Percentiles rank a stretch among this genome's conserved stretches.
phyloP scores from a whole-genome alignment of 1,140 invertebrate species.

The Drosophila repletoides region DNA sequence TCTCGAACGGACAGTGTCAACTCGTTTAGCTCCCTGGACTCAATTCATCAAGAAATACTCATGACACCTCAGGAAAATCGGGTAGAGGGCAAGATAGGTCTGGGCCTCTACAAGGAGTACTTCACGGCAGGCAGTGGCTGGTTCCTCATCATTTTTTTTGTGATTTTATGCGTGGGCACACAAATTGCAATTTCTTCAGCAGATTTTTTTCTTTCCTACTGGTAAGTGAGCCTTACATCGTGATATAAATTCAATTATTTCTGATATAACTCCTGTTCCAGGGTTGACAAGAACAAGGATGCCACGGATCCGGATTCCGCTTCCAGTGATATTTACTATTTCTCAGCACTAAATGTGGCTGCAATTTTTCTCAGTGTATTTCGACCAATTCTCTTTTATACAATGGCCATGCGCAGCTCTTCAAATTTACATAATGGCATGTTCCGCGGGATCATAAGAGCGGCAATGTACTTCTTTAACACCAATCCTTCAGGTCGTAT shows the following conservation, averaged over 20 bases:
- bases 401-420: slow-evolving; percentile 58
- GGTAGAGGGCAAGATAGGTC: slow-evolving; percentile 59
- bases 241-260: background rate
- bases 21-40: slow-evolving; percentile 59
- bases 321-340: slow-evolving; percentile 51
- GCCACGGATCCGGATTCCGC: slow-evolving; percentile 10
- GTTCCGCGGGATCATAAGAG: slow-evolving; percentile 70
- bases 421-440: slow-evolving; percentile 53
- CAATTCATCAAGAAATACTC: slow-evolving; percentile 37
- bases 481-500: slow-evolving; percentile 89
- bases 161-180: slow-evolving; percentile 52
- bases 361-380: slow-evolving; percentile 60
- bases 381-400: slow-evolving; percentile 52
- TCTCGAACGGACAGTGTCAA: slow-evolving; percentile 50
- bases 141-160: slow-evolving; percentile 43
- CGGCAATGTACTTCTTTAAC: slow-evolving; percentile 91
- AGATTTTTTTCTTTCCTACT: slow-evolving; percentile 55
- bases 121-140: slow-evolving; percentile 54
- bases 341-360: slow-evolving; percentile 51
- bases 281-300: slow-evolving; percentile 46
- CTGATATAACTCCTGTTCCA: background rate
- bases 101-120: slow-evolving; percentile 60
- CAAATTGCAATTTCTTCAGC: slow-evolving; percentile 51
- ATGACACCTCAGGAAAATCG: slow-evolving; percentile 45
- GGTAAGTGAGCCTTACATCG: slow-evolving; percentile 20